phyloP scores from a whole-genome alignment of 2,888 invertebrate genomes.

The Thumatha senex region DNA sequence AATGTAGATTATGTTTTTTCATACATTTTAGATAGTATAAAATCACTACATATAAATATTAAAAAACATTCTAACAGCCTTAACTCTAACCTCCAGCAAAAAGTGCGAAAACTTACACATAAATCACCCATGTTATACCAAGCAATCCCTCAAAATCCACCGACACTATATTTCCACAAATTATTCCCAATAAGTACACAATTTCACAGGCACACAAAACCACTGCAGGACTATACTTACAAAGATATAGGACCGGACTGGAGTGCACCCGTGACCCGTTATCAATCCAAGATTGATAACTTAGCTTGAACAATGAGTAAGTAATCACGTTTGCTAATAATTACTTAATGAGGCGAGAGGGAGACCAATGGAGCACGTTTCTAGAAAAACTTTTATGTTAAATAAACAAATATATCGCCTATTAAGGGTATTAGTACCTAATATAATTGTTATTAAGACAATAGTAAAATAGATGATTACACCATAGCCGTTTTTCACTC shows the following conservation, averaged over 20 bases:
- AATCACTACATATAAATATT: too few relatives aligned
- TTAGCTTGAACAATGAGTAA: conserved; percentile 16
- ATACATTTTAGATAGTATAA: too few relatives aligned
- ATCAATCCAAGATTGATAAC: conserved; percentile 37
- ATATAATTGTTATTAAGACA: too few relatives aligned
- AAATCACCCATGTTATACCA: conserved; percentile 49
- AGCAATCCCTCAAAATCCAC: background rate
- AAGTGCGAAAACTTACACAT: conserved; percentile 44
- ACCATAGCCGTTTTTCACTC: too few relatives aligned
- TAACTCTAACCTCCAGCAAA: too few relatives aligned
- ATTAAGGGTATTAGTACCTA: background rate
- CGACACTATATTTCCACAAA: conserved; percentile 6
- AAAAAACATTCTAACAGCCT: too few relatives aligned
- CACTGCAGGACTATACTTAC: conserved; percentile 14
- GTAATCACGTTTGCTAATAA: conserved; percentile 35
- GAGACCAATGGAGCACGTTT: background rate
- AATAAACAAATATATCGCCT: too few relatives aligned
- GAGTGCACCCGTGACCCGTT: conserved; percentile 30
- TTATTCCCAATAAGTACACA: background rate
- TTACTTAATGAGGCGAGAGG: conserved; percentile 22
- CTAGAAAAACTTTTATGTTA: background rate
- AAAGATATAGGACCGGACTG: conserved; percentile 28
- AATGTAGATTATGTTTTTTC: too few relatives aligned
- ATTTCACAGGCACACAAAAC: background rate
- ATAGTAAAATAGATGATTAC: too few relatives aligned